Conservation (phyloP, 2,888 invertebrate genomes). For the Erannis defoliaria region DNA sequence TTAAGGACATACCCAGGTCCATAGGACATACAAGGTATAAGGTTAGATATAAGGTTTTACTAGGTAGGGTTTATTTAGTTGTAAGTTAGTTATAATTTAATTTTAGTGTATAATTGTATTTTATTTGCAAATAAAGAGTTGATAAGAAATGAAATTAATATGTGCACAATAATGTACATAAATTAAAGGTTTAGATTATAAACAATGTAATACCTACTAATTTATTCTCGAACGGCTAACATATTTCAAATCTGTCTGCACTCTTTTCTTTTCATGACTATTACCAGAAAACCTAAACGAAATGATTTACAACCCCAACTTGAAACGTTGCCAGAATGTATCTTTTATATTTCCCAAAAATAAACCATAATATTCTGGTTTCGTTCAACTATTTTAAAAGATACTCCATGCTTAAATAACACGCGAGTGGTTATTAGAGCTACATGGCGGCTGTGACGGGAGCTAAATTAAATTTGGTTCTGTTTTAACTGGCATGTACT, state of each 20-base stretch:
- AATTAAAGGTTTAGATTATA: too few relatives aligned
- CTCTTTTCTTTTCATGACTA: slow-evolving; percentile 37
- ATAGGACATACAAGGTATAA: too few relatives aligned
- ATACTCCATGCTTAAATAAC: slow-evolving; percentile 42
- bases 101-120: too few relatives aligned
- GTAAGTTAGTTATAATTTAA: too few relatives aligned
- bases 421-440: slow-evolving; percentile 29
- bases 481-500: slow-evolving; percentile 16
- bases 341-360: slow-evolving; percentile 39
- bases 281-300: slow-evolving; percentile 39
- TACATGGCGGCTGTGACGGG: slow-evolving; percentile 25
- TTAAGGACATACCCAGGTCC: too few relatives aligned
- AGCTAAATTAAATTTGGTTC: slow-evolving; percentile 39
- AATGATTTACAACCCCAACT: slow-evolving; percentile 43
- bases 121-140: too few relatives aligned
- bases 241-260: slow-evolving; percentile 27
- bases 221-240: slow-evolving; percentile 17
- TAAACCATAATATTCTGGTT: slow-evolving; percentile 40
- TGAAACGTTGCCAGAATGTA: slow-evolving; percentile 45
- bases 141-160: too few relatives aligned
- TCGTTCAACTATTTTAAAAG: slow-evolving; percentile 44
- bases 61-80: too few relatives aligned
- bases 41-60: too few relatives aligned
- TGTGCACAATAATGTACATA: too few relatives aligned
- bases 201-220: slow-evolving; percentile 12